phyloP scores from a whole-genome alignment of 2,888 invertebrate genomes.

The Caenorhabditis panamensis region DNA sequence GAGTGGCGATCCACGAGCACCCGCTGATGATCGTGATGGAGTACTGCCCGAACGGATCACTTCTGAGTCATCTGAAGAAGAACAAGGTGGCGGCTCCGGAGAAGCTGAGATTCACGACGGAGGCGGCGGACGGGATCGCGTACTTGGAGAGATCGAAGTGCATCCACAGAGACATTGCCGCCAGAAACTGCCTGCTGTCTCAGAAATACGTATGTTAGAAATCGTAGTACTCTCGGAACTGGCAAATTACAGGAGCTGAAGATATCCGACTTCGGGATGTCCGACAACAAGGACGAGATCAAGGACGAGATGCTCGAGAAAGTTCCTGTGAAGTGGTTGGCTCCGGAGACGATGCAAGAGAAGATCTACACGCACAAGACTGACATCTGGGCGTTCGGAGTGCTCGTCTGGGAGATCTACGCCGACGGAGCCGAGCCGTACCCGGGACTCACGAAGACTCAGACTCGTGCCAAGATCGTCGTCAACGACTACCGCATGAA shows the following conservation, averaged over 20 bases:
- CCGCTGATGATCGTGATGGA: constrained; percentile 79
- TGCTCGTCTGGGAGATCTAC: constrained; percentile 77
- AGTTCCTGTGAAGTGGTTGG: constrained; percentile 78
- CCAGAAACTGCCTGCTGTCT: constrained; percentile 87
- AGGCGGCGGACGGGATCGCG: constrained; percentile 88
- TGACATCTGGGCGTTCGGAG: constrained; percentile 72
- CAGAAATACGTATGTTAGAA: constrained; percentile 56
- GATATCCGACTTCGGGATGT: constrained; percentile 82
- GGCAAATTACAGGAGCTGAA: constrained; percentile 74
- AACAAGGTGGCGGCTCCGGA: constrained; percentile 56
- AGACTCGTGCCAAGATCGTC: constrained; percentile 76
- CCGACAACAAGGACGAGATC: constrained; percentile 71
- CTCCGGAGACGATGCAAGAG: constrained; percentile 76
- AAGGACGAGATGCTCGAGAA: constrained; percentile 71
- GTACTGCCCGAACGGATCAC: constrained; percentile 71
- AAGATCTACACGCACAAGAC: constrained; percentile 74
- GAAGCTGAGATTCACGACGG: constrained; percentile 70
- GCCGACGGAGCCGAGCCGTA: constrained; percentile 76
- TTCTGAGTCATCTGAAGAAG: constrained; percentile 68
- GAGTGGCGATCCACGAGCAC: constrained; percentile 76
- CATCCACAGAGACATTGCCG: constrained; percentile 90
- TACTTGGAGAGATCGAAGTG: constrained; percentile 89
- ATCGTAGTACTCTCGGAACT: not conserved
- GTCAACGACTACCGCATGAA: constrained; percentile 77
- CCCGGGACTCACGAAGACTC: constrained; percentile 73